Evolutionary conservation across 64 coral and sea anemone species (phyloP).

Genomic region (Acropora yongei): DNA sequence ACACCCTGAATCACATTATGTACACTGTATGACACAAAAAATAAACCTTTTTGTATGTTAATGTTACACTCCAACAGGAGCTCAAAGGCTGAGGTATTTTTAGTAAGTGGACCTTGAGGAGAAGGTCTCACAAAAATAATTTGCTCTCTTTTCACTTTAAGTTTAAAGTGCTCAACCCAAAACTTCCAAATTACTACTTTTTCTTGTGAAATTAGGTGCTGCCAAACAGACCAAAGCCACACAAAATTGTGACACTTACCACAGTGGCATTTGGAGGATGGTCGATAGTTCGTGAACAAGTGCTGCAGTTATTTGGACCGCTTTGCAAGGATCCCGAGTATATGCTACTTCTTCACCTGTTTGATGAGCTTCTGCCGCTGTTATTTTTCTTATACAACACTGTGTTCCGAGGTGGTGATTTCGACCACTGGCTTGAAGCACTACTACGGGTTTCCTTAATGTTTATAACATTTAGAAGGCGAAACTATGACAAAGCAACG

Average conservation of each 20-base stretch:
- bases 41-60: too few species aligned
- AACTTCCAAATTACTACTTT: too few species aligned
- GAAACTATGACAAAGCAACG: too few species aligned
- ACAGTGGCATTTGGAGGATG: constrained; percentile 5
- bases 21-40: too few species aligned
- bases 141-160: too few species aligned
- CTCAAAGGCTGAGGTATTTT: too few species aligned
- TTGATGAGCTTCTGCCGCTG: not conserved
- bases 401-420: constrained; percentile 7
- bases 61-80: too few species aligned
- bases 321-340: constrained; percentile 14
- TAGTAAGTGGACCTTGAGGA: too few species aligned
- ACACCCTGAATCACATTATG: not conserved
- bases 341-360: not conserved
- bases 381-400: constrained; percentile 11
- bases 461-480: too few species aligned
- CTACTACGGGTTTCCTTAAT: not conserved
- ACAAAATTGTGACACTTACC: constrained; percentile 12
- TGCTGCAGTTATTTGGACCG: constrained; percentile 12
- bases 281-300: constrained; percentile 1
- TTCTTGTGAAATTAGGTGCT: too few species aligned
- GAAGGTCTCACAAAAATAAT: too few species aligned
- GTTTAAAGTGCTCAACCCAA: too few species aligned
- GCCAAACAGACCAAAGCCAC: constrained; percentile 3
- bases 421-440: not conserved